Evolutionary conservation across 1,140 invertebrate species (phyloP).

Genomic region (Cydia fagiglandana): DNA sequence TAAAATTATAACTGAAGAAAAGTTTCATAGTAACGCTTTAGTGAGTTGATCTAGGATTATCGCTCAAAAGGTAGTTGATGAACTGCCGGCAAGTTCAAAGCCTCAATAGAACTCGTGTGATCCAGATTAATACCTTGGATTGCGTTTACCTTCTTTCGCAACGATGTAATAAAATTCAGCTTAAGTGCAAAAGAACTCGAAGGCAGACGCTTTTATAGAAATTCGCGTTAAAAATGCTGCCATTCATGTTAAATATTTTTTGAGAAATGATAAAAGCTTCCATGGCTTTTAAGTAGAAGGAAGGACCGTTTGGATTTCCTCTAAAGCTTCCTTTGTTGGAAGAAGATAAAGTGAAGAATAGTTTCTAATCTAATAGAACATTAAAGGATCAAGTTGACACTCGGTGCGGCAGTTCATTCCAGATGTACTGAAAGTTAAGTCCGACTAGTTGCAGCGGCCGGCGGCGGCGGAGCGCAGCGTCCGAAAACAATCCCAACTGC

Average conservation of each 20-base stretch:
- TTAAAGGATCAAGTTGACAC: conserved; percentile 46
- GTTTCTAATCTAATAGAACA: conserved; percentile 58
- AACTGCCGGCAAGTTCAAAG: conserved; percentile 30
- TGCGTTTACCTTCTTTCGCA: conserved; percentile 73
- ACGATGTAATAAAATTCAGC: conserved; percentile 77
- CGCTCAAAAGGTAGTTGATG: conserved; percentile 31
- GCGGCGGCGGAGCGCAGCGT: conserved; percentile 45
- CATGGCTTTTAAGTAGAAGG: conserved; percentile 21
- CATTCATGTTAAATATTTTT: conserved; percentile 43
- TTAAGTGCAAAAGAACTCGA: conserved; percentile 65
- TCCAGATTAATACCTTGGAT: conserved; percentile 59
- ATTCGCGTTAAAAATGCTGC: conserved; percentile 39
- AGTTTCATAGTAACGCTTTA: conserved; percentile 16
- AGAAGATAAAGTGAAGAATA: conserved; percentile 37
- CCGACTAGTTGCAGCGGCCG: conserved; percentile 52
- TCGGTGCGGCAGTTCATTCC: conserved; percentile 56
- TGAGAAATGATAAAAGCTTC: conserved; percentile 35
- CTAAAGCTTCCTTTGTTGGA: conserved; percentile 30
- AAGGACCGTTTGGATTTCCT: conserved; percentile 19
- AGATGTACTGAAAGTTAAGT: conserved; percentile 72
- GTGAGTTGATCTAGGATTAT: conserved; percentile 30
- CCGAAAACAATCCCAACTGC: conserved; percentile 76
- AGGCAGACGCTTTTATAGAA: conserved; percentile 45
- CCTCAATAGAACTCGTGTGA: conserved; percentile 32
- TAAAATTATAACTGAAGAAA: conserved; percentile 8